phyloP scores from a whole-genome alignment of 1,140 invertebrate genomes.

The Magallana ariakensis region DNA sequence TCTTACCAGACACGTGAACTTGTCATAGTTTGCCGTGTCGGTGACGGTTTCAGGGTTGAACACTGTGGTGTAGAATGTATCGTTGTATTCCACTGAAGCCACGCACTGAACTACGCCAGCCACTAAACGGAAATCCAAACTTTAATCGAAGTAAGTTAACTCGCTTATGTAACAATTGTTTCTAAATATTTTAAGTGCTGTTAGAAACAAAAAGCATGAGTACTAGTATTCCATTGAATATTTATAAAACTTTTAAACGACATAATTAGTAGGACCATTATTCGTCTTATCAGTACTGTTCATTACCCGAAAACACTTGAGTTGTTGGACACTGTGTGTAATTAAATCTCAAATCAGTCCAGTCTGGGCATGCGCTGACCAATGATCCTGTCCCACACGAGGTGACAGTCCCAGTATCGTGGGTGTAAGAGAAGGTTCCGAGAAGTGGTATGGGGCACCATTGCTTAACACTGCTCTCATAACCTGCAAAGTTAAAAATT shows the following conservation, averaged over 20 bases:
- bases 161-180: too few relatives aligned
- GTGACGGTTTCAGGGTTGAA: conserved; percentile 29
- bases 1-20: conserved; percentile 14
- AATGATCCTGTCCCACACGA: conserved; percentile 42
- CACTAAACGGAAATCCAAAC: not conserved
- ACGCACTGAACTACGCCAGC: not conserved
- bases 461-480: conserved; percentile 42
- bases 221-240: too few relatives aligned
- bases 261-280: too few relatives aligned
- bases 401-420: conserved; percentile 37
- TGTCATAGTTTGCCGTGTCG: conserved; percentile 10
- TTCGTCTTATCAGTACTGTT: too few relatives aligned
- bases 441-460: conserved; percentile 47
- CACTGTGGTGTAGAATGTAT: not conserved
- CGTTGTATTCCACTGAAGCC: not conserved
- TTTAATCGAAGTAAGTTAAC: not conserved
- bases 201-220: too few relatives aligned
- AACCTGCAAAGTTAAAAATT: conserved; percentile 23
- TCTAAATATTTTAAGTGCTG: too few relatives aligned
- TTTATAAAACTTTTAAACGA: too few relatives aligned
- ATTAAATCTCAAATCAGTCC: conserved; percentile 47
- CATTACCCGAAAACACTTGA: conserved; percentile 52
- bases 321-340: conserved; percentile 48
- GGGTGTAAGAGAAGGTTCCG: conserved; percentile 44
- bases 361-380: conserved; percentile 43